Evolutionary conservation across 1,140 invertebrate species (phyloP), one percentile per base, ranked within the genome.

Genomic region (Archegozetes longisetosus): DNA sequence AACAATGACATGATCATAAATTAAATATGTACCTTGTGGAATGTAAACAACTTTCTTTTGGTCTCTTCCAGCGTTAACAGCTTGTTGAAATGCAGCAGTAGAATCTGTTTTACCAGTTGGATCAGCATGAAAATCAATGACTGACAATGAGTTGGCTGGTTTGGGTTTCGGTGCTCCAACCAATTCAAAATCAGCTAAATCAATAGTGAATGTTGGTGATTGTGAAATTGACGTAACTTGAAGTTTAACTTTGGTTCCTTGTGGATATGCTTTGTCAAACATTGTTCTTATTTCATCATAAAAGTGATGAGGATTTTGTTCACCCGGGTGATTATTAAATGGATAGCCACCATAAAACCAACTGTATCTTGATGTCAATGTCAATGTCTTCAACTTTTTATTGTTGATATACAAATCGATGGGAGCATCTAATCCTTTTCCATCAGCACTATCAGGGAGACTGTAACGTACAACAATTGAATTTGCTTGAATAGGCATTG

Each of bases 131-230:
- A n/a, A 55, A 47, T 29, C 4, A 4, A 46, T 28, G 20, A 55
- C 53, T 46, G 53, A 55, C 6, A 55, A 6, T n/a, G 53, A 55
- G 6, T 25, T 25, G 9, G 6, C 53, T 6, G 53, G 53, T 46
- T 46, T 20, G 6, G 53, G 32, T 12, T 29, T 13, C 6, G 53
- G 6, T 6, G 26, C 13, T 9, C 26, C 26, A 23, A 55, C 53
- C 53, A 55, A 46, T 46, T 55, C 53, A 28, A 55, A 55, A 55
- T 55, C 53, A 55, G 53, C 53, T 23, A 55, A 46, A 55, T 55
- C 53, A 23, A 55, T 55, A 13, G 53, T 55, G 22, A 55, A 55
- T n/a, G 26, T 55, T 28, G 26, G 53, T 17, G 53, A 28, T 9
- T 29, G 26, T 29, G 53, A 29, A 26, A 26, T 55, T 17, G 53